Conservation (phyloP, 2,113 vertebrate species). For the Myxocyprinus asiaticus region DNA sequence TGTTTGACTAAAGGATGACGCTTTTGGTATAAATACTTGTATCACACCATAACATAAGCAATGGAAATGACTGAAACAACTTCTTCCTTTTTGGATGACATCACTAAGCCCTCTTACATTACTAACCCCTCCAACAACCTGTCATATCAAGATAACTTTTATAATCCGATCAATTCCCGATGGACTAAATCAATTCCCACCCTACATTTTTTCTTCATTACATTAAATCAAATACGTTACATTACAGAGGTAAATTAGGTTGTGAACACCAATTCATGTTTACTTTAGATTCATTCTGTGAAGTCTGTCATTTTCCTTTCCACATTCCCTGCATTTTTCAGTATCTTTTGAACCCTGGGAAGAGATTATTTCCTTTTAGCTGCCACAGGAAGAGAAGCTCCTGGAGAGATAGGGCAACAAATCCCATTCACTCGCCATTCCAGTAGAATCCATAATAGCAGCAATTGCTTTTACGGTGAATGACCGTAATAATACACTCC, state of each 20-base stretch:
- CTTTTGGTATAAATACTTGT: background rate
- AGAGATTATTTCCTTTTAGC: conserved; percentile 17
- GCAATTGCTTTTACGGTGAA: conserved; percentile 23
- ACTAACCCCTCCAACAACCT: too few relatives aligned
- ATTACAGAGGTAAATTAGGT: too few relatives aligned
- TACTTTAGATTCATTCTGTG: too few relatives aligned
- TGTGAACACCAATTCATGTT: background rate
- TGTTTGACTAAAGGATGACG: background rate
- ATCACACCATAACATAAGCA: background rate
- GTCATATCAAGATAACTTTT: too few relatives aligned
- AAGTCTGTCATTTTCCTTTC: too few relatives aligned
- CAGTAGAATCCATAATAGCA: conserved; percentile 26
- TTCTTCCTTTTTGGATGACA: too few relatives aligned
- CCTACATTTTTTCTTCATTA: too few relatives aligned
- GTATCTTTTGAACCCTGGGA: background rate
- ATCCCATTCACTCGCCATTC: conserved; percentile 19
- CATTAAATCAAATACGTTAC: too few relatives aligned
- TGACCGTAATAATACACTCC: conserved; percentile 33
- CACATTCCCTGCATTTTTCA: background rate
- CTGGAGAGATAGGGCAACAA: background rate
- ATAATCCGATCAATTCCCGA: too few relatives aligned
- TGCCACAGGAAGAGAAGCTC: background rate
- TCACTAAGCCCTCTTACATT: too few relatives aligned
- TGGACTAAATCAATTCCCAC: too few relatives aligned
- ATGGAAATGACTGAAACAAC: background rate